These are phyloP conservation scores for Falco novaeseelandiae DNA, from an alignment of 2,797 vertebrate genomes.

Conservation along the genomic window DNA sequence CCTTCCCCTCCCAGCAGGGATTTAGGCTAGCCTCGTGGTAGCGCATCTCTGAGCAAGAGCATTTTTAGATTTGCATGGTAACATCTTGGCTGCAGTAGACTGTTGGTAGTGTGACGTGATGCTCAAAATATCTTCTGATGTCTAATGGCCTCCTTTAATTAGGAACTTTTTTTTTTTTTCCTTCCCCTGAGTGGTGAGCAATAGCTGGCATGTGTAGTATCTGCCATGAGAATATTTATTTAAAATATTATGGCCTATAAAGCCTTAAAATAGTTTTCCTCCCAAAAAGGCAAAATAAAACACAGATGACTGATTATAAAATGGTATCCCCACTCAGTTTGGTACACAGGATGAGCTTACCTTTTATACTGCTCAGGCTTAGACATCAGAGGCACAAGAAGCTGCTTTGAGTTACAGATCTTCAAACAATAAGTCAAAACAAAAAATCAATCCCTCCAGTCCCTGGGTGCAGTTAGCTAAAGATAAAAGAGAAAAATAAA, in stretches of 20 bases:
- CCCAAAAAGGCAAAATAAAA: slow-evolving; percentile 71
- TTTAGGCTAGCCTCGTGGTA: slow-evolving; percentile 8
- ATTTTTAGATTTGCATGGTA: slow-evolving; percentile 41
- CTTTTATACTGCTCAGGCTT: slow-evolving; percentile 90
- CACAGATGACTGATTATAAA: slow-evolving; percentile 78
- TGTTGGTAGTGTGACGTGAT: slow-evolving; percentile 42
- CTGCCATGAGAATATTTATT: slow-evolving; percentile 60
- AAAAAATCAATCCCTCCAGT: slow-evolving; percentile 91
- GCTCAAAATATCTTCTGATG: slow-evolving; percentile 61
- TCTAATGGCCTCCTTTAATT: slow-evolving; percentile 61
- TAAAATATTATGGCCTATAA: slow-evolving; percentile 71
- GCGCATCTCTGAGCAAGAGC: neutral
- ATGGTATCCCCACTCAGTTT: slow-evolving; percentile 67
- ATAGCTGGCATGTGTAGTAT: neutral
- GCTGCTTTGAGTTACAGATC: slow-evolving; percentile 94
- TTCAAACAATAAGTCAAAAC: slow-evolving; percentile 98
- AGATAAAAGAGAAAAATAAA: slow-evolving; percentile 91
- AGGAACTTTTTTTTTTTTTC: neutral
- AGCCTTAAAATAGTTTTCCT: slow-evolving; percentile 69
- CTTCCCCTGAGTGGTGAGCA: neutral
- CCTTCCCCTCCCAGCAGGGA: neutral
- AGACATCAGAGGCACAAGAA: slow-evolving; percentile 91
- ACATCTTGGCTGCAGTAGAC: slow-evolving; percentile 32
- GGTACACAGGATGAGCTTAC: slow-evolving; percentile 83
- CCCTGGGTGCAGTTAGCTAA: slow-evolving; percentile 84